Conservation (phyloP, 2,888 invertebrate species). For the Habroteleia sp. region DNA sequence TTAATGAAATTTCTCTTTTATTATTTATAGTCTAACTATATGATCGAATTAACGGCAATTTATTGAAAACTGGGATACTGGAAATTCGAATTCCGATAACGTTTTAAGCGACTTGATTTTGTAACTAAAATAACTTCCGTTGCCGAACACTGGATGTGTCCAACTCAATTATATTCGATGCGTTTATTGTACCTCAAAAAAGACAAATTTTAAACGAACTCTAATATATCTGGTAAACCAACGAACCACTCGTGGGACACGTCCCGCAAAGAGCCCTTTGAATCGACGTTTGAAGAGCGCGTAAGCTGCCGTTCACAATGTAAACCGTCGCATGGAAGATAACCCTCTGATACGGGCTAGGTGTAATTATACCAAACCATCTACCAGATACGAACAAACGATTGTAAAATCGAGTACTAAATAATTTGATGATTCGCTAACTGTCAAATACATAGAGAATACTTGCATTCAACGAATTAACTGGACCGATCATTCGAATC, state of each 20-base stretch:
- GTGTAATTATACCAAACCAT: slow-evolving; percentile 53
- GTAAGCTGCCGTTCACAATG: slow-evolving; percentile 42
- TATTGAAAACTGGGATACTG: slow-evolving; percentile 16
- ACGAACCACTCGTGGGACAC: slow-evolving; percentile 43
- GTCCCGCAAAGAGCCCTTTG: slow-evolving; percentile 55
- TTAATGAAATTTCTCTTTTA: too few species aligned
- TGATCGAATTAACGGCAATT: slow-evolving; percentile 15
- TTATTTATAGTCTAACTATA: slow-evolving; percentile 18
- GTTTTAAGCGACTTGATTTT: slow-evolving; percentile 34
- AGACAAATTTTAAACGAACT: slow-evolving; percentile 45
- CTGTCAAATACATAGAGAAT: slow-evolving; percentile 51
- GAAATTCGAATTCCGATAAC: slow-evolving; percentile 27
- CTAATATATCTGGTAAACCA: slow-evolving; percentile 59
- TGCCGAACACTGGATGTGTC: slow-evolving; percentile 67
- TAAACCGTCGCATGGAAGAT: slow-evolving; percentile 42
- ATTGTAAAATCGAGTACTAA: slow-evolving; percentile 43
- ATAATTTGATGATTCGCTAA: slow-evolving; percentile 54
- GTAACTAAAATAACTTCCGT: slow-evolving; percentile 37
- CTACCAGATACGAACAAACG: slow-evolving; percentile 40
- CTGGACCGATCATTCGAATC: slow-evolving; percentile 3
- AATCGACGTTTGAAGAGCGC: slow-evolving; percentile 55
- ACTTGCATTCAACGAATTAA: slow-evolving; percentile 40
- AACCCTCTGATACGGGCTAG: slow-evolving; percentile 40
- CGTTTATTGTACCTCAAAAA: slow-evolving; percentile 45
- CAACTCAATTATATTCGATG: slow-evolving; percentile 72